Evolutionary conservation across 2,888 invertebrate genomes (phyloP).

Genomic region (Gortyna flavago): DNA sequence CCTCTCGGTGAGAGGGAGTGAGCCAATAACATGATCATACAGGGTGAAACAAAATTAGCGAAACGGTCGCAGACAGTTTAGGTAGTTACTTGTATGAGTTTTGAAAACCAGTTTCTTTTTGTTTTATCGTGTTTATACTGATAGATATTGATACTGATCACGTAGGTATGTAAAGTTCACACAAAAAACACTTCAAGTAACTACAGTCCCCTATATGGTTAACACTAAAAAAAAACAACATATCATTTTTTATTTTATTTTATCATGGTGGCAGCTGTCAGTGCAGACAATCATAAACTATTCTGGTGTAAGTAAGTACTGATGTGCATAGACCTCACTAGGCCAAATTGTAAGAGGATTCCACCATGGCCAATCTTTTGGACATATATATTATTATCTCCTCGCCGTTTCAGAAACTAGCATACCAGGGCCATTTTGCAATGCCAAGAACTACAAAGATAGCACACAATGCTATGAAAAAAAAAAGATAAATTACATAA

Average conservation of each 20-base stretch:
- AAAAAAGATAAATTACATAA: neutral
- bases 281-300: neutral
- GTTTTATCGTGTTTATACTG: neutral
- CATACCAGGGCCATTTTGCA: neutral
- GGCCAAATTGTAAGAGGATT: neutral
- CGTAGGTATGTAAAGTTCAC: neutral
- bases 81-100: neutral
- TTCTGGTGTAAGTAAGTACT: neutral
- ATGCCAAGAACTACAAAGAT: neutral
- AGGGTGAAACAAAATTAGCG: neutral
- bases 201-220: neutral
- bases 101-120: neutral
- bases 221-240: no score
- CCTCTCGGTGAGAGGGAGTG: neutral
- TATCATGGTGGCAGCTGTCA: neutral
- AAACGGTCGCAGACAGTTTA: neutral
- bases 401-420: neutral
- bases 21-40: neutral
- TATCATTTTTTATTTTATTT: neutral
- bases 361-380: neutral
- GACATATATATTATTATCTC: no score
- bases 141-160: no score
- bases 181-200: neutral
- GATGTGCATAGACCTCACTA: neutral
- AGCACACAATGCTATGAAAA: neutral